Percentiles rank a stretch among this genome's conserved stretches.
Conservation (phyloP, 2,113 vertebrate species). For the Ahaetulla prasina region DNA sequence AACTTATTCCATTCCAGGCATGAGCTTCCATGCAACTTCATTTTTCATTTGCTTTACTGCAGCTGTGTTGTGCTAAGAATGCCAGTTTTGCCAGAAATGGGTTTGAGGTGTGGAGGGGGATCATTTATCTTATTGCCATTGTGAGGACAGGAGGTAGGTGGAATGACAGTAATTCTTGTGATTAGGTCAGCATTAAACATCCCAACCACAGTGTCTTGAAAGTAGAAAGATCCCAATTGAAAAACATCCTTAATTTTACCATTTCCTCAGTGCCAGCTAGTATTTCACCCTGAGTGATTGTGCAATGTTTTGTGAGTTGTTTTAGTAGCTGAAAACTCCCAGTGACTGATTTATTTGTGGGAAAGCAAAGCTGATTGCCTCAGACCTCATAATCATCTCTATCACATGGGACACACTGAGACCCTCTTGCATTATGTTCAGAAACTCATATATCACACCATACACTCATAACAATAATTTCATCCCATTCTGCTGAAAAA, state of each 20-base stretch:
- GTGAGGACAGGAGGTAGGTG: neutral
- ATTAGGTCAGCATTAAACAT: neutral
- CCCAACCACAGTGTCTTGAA: neutral
- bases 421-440: neutral
- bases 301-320: neutral
- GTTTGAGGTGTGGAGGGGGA: neutral
- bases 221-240: neutral
- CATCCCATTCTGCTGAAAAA: neutral
- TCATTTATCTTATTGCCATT: neutral
- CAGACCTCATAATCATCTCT: neutral
- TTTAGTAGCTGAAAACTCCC: neutral
- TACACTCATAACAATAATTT: neutral
- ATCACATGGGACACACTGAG: neutral
- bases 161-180: neutral
- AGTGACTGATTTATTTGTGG: neutral
- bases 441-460: neutral
- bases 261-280: neutral
- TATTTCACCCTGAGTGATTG: neutral
- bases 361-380: neutral
- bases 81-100: neutral
- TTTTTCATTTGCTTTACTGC: neutral
- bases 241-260: neutral
- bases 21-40: neutral
- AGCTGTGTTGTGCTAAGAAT: neutral
- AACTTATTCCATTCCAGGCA: neutral